Percentiles rank a stretch among this genome's conserved stretches.
Conservation (phyloP, 2,797 vertebrate genomes). For the Pseudomugil tenellus region DNA sequence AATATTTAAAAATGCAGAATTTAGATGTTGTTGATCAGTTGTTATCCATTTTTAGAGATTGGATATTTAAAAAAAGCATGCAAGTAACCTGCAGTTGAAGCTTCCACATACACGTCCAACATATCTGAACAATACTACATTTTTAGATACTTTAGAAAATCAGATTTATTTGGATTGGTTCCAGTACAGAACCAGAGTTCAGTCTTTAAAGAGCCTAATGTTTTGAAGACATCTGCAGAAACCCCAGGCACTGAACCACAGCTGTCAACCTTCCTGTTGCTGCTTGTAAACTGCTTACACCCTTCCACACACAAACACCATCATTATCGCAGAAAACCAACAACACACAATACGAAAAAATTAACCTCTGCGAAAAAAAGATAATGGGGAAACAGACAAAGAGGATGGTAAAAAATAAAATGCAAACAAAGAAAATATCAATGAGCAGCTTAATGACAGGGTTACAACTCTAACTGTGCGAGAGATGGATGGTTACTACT, state of each 20-base stretch:
- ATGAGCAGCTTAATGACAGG: constrained; percentile 17
- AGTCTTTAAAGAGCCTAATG: constrained; percentile 14
- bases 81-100: no score
- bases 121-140: neutral
- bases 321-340: constrained; percentile 21
- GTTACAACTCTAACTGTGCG: neutral
- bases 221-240: neutral
- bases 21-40: neutral
- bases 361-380: neutral
- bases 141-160: neutral
- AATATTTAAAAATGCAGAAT: neutral
- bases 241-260: constrained; percentile 17
- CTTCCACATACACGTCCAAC: no score
- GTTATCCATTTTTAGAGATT: neutral
- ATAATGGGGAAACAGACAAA: neutral
- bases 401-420: neutral
- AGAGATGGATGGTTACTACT: constrained; percentile 13
- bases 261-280: constrained; percentile 6
- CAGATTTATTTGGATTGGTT: neutral
- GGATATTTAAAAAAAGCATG: neutral
- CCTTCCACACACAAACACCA: constrained; percentile 14
- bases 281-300: constrained; percentile 19
- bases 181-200: neutral
- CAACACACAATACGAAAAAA: constrained; percentile 13
- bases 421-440: neutral